Evolutionary conservation across 2,888 invertebrate genomes (phyloP).

Genomic region (Psylliodes chrysocephalus): DNA sequence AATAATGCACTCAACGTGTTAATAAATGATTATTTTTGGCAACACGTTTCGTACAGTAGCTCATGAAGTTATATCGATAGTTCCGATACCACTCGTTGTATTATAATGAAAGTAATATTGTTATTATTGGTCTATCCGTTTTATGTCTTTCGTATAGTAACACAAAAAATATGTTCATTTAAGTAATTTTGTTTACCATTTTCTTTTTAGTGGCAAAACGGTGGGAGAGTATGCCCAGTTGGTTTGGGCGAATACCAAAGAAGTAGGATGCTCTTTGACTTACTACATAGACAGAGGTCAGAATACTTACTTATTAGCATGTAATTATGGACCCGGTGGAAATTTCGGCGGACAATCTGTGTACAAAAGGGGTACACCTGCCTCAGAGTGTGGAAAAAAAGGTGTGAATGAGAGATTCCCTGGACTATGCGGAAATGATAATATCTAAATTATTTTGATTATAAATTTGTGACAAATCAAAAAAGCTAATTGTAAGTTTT

Average conservation of each 20-base stretch:
- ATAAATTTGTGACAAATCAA: not conserved
- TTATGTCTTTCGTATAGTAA: no score
- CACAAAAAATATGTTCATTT: no score
- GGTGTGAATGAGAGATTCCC: conserved; percentile 49
- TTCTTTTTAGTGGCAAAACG: conserved; percentile 48
- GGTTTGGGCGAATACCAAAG: conserved; percentile 59
- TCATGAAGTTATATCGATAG: no score
- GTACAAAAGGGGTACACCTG: conserved; percentile 56
- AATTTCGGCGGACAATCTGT: conserved; percentile 58
- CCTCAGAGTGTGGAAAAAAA: conserved; percentile 49
- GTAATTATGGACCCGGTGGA: conserved; percentile 61
- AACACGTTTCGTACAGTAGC: no score
- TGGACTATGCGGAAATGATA: conserved; percentile 52
- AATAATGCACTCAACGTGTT: no score
- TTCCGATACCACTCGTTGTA: no score
- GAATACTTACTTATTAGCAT: conserved; percentile 57
- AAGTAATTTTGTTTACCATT: no score
- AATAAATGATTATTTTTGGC: no score
- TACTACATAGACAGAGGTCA: conserved; percentile 51
- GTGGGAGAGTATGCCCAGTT: conserved; percentile 61
- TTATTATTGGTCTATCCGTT: no score
- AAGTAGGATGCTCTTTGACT: conserved; percentile 58
- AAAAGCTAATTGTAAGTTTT: no score
- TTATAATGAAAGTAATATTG: no score
- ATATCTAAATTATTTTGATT: conserved; percentile 17